Percentiles rank a stretch among this genome's conserved stretches.
These are phyloP conservation scores for Ruditapes philippinarum DNA, from an alignment of 1,140 invertebrate species.

Conservation along the genomic window DNA sequence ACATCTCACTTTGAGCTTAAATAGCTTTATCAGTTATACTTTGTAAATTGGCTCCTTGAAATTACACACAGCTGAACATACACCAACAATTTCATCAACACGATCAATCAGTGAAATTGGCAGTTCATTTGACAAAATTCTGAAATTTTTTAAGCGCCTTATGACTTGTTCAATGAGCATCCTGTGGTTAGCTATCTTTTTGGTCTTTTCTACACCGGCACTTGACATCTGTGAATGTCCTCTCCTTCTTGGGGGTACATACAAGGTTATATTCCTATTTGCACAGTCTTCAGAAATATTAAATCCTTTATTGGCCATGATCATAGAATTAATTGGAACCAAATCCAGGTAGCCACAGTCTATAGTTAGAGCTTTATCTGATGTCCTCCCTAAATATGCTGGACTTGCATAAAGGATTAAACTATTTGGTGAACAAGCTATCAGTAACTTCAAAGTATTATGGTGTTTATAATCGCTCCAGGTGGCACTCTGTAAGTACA, in stretches of 20 bases:
- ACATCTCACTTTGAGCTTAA: too few species aligned
- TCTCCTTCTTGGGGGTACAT: conserved; percentile 49
- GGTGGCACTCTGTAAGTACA: conserved; percentile 51
- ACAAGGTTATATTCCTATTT: conserved; percentile 14
- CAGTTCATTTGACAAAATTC: conserved; percentile 43
- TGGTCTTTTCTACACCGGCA: conserved; percentile 49
- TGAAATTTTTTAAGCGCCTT: conserved; percentile 55
- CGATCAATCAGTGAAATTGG: conserved; percentile 24
- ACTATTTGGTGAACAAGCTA: conserved; percentile 54
- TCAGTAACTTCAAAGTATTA: conserved; percentile 46
- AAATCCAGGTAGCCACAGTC: conserved; percentile 42
- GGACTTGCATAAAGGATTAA: conserved; percentile 20
- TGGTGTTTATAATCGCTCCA: conserved; percentile 64
- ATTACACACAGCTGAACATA: conserved; percentile 50
- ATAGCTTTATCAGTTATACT: too few species aligned
- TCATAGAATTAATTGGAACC: conserved; percentile 13
- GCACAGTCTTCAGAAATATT: conserved; percentile 36
- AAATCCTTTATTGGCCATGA: conserved; percentile 65
- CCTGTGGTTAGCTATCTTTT: conserved; percentile 39
- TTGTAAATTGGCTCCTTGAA: conserved; percentile 55
- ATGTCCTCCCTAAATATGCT: conserved; percentile 33
- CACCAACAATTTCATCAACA: conserved; percentile 31
- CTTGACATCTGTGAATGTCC: conserved; percentile 50
- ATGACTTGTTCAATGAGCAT: conserved; percentile 61
- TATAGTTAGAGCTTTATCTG: conserved; percentile 51